phyloP scores from a whole-genome alignment of 1,140 invertebrate species.

The Diabrotica undecimpunctata region DNA sequence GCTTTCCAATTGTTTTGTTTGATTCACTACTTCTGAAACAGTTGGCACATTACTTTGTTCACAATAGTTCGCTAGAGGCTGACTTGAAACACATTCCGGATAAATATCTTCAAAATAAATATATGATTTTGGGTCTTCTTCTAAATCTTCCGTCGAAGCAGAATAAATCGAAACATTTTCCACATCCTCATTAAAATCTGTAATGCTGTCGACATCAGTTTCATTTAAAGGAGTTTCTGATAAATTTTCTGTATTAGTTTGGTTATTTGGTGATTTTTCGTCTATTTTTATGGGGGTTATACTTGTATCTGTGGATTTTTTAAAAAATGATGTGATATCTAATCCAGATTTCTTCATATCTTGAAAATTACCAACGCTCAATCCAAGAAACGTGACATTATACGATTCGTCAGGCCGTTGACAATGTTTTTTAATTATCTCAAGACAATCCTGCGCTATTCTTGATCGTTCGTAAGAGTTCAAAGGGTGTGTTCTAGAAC shows the following conservation, averaged over 20 bases:
- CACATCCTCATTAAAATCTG: slow-evolving; percentile 18
- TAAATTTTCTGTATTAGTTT: not conserved
- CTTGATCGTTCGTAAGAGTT: slow-evolving; percentile 59
- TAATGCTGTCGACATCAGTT: not conserved
- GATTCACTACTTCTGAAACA: not conserved
- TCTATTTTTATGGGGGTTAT: slow-evolving; percentile 4
- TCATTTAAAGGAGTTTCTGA: no score
- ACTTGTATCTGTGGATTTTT: slow-evolving; percentile 25
- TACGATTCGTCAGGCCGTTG: slow-evolving; percentile 43
- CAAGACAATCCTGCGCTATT: slow-evolving; percentile 55
- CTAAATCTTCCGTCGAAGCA: slow-evolving; percentile 27
- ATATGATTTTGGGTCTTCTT: slow-evolving; percentile 22
- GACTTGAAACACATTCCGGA: slow-evolving; percentile 23
- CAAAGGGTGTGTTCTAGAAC: slow-evolving; percentile 56
- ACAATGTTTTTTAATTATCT: slow-evolving; percentile 58
- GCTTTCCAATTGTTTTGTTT: not conserved
- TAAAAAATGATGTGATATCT: slow-evolving; percentile 61
- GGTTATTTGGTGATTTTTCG: not conserved
- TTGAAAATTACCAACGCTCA: slow-evolving; percentile 78
- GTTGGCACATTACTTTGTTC: slow-evolving; percentile 2
- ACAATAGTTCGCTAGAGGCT: slow-evolving; percentile 6
- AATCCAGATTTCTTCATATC: slow-evolving; percentile 51
- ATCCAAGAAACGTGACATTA: slow-evolving; percentile 63
- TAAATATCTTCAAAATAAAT: slow-evolving; percentile 32
- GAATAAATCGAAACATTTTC: slow-evolving; percentile 35